These are phyloP conservation scores for Cerceris ruficornis DNA, from an alignment of 2,888 invertebrate genomes.

Conservation along the genomic window DNA sequence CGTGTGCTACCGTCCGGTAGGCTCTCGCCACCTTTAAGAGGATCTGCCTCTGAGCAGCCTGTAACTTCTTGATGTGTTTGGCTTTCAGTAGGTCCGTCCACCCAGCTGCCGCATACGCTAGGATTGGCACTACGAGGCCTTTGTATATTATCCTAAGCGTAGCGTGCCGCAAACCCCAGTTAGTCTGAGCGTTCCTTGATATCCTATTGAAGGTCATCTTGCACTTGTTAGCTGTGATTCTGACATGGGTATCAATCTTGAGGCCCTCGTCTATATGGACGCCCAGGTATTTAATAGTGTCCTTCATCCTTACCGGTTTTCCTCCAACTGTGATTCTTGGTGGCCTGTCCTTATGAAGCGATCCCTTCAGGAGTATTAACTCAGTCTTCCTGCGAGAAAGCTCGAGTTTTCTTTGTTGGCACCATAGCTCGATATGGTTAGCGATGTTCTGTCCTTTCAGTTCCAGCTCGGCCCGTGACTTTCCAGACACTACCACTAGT, in stretches of 20 bases:
- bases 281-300: slow-evolving; percentile 2
- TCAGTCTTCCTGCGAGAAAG: background rate
- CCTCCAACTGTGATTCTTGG: background rate
- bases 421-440: too few relatives aligned
- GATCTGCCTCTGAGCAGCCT: background rate
- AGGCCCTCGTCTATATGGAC: slow-evolving; percentile 5
- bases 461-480: background rate
- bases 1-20: background rate
- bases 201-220: slow-evolving; percentile 9
- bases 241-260: background rate
- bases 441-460: background rate
- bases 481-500: too few relatives aligned
- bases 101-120: slow-evolving; percentile 15
- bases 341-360: background rate
- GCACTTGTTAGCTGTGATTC: background rate
- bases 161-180: background rate
- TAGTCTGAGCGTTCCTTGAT: background rate
- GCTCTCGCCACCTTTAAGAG: background rate
- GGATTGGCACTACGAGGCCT: background rate
- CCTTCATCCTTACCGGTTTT: background rate
- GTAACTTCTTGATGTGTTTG: background rate
- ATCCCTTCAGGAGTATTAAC: background rate
- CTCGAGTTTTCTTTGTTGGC: accelerated
- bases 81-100: slow-evolving; percentile 11
- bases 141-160: slow-evolving; percentile 5